phyloP scores from a whole-genome alignment of 2,113 vertebrate genomes.

The Mesocricetus auratus region DNA sequence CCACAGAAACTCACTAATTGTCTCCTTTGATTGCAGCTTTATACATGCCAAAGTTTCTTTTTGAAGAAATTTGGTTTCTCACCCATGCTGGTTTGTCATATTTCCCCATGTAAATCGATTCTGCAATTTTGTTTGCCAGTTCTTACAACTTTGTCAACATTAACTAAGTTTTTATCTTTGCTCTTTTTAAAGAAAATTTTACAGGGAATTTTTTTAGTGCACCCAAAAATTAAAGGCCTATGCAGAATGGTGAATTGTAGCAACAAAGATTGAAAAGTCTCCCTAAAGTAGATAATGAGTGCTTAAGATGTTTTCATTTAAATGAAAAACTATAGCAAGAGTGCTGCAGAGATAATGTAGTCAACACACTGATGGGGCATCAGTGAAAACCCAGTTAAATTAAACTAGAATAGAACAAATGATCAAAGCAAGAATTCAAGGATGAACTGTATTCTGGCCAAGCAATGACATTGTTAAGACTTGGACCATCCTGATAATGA shows the following conservation, averaged over 20 bases:
- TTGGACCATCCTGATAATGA: accelerated
- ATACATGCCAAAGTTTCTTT: background rate
- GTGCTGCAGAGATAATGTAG: background rate
- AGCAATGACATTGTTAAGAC: accelerated
- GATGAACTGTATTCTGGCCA: background rate
- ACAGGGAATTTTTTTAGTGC: background rate
- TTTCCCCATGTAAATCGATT: background rate
- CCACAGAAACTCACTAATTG: background rate
- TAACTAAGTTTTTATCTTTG: background rate
- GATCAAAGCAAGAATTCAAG: background rate
- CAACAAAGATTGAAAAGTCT: background rate
- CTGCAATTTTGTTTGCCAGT: background rate
- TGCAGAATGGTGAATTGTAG: background rate
- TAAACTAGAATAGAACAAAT: background rate
- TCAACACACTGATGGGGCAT: background rate
- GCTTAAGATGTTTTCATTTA: background rate
- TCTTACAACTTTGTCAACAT: background rate
- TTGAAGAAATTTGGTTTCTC: background rate
- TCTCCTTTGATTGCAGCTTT: background rate
- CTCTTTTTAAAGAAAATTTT: background rate
- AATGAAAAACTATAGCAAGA: background rate
- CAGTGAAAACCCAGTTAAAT: background rate
- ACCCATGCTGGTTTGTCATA: background rate
- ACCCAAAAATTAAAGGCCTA: background rate
- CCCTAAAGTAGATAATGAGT: background rate